Evolutionary conservation across 2,113 vertebrate species (phyloP).

Genomic region (Leuciscus idus): DNA sequence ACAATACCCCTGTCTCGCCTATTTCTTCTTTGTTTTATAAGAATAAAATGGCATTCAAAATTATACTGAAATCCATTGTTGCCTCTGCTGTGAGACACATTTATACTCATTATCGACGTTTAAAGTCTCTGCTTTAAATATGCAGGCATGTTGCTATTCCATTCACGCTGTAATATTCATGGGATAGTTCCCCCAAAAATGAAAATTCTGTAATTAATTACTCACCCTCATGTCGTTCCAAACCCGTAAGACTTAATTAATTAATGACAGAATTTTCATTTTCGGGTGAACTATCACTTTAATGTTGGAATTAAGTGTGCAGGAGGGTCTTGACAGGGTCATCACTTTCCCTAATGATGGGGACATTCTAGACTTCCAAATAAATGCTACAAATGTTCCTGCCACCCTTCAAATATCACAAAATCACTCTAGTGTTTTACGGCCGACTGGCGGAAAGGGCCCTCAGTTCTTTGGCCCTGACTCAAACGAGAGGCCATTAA

Average conservation of each 20-base stretch:
- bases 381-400: conserved; percentile 27
- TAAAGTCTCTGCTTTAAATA: neutral
- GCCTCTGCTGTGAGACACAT: neutral
- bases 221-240: too few species aligned
- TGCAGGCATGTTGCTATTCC: conserved; percentile 4
- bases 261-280: too few species aligned
- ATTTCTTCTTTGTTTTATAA: too few species aligned
- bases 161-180: conserved; percentile 59
- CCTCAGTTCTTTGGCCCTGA: conserved; percentile 5
- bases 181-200: too few species aligned
- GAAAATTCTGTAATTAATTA: too few species aligned
- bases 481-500: neutral
- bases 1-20: neutral
- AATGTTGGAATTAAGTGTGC: conserved; percentile 69
- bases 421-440: conserved; percentile 21
- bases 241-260: too few species aligned
- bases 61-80: neutral
- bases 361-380: neutral
- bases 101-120: neutral
- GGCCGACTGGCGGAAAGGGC: neutral
- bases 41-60: neutral
- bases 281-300: conserved; percentile 5
- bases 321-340: neutral
- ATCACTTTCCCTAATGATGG: conserved; percentile 11
- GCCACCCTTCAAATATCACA: conserved; percentile 16